These are phyloP conservation scores for Artibeus lituratus DNA, from an alignment of 2,797 vertebrate species.

Conservation along the genomic window DNA sequence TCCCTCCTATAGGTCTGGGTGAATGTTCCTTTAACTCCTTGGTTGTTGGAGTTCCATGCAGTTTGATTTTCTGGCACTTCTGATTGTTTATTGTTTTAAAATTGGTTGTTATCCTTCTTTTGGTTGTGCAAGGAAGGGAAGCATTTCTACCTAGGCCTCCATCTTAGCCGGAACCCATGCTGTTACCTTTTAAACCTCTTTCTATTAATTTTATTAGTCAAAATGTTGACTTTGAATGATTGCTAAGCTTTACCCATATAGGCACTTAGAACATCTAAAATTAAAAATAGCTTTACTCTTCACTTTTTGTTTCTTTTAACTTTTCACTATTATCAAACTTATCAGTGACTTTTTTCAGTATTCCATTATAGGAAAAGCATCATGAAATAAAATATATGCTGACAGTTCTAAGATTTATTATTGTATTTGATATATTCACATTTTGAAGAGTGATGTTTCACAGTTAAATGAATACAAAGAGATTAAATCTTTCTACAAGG, in stretches of 20 bases:
- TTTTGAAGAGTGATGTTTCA: conserved; percentile 58
- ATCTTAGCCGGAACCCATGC: neutral
- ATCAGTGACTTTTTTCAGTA: conserved; percentile 46
- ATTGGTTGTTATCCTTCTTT: too few relatives aligned
- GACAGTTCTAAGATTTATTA: conserved; percentile 61
- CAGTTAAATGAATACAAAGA: conserved; percentile 61
- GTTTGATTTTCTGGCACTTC: too few relatives aligned
- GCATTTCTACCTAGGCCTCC: too few relatives aligned
- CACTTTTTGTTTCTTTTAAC: conserved; percentile 45
- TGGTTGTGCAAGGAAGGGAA: too few relatives aligned
- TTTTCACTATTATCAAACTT: conserved; percentile 45
- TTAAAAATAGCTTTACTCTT: conserved; percentile 55
- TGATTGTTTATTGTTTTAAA: too few relatives aligned
- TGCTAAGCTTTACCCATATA: neutral
- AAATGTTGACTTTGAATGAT: conserved; percentile 58
- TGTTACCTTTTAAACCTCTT: conserved; percentile 17
- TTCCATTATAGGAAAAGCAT: conserved; percentile 37
- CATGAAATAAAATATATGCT: conserved; percentile 58
- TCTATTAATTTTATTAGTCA: conserved; percentile 61
- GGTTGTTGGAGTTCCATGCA: too few relatives aligned
- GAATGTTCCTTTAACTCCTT: too few relatives aligned
- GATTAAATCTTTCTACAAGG: conserved; percentile 62
- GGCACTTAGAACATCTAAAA: conserved; percentile 25
- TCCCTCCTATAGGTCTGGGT: too few relatives aligned
- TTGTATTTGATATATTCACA: conserved; percentile 54